These are phyloP conservation scores for Prostheceraeus crozeri DNA, from an alignment of 2,888 invertebrate species.

Conservation along the genomic window DNA sequence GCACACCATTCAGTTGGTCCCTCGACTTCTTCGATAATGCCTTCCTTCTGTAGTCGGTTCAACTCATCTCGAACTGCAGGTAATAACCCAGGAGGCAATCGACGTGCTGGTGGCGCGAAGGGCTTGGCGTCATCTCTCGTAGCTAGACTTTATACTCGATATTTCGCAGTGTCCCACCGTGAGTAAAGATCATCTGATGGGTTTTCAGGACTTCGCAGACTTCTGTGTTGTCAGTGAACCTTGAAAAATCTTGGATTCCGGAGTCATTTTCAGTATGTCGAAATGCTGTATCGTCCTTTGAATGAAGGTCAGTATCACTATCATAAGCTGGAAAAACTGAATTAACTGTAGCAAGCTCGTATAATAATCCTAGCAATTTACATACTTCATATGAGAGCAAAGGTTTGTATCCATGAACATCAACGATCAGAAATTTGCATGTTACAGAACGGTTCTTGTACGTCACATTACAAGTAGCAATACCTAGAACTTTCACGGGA, in stretches of 20 bases:
- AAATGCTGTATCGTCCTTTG: too few species aligned
- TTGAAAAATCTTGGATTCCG: too few species aligned
- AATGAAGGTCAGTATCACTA: too few species aligned
- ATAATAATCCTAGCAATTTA: slow-evolving; percentile 5
- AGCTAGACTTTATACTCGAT: slow-evolving; percentile 9
- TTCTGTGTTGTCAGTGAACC: not conserved
- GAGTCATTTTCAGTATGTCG: too few species aligned
- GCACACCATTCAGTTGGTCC: slow-evolving; percentile 20
- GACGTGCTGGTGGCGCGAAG: slow-evolving; percentile 7
- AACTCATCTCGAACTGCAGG: slow-evolving; percentile 13
- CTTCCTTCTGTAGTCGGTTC: not conserved
- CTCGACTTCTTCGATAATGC: slow-evolving; percentile 3
- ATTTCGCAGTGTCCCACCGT: not conserved
- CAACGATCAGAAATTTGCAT: not conserved
- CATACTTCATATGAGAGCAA: slow-evolving; percentile 12
- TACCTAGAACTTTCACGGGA: not conserved
- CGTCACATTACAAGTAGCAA: slow-evolving; percentile 2
- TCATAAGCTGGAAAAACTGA: too few species aligned
- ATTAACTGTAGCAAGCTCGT: too few species aligned
- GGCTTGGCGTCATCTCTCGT: slow-evolving; percentile 15
- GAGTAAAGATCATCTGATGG: not conserved
- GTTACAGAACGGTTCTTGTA: not conserved
- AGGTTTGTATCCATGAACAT: slow-evolving; percentile 5
- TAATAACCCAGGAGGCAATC: slow-evolving; percentile 2
- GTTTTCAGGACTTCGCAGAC: not conserved